A percentile compares a stretch with the other conserved stretches of the same genome.
These are phyloP conservation scores for Nebria salina DNA, from an alignment of 2,888 invertebrate species.

Conservation along the genomic window DNA sequence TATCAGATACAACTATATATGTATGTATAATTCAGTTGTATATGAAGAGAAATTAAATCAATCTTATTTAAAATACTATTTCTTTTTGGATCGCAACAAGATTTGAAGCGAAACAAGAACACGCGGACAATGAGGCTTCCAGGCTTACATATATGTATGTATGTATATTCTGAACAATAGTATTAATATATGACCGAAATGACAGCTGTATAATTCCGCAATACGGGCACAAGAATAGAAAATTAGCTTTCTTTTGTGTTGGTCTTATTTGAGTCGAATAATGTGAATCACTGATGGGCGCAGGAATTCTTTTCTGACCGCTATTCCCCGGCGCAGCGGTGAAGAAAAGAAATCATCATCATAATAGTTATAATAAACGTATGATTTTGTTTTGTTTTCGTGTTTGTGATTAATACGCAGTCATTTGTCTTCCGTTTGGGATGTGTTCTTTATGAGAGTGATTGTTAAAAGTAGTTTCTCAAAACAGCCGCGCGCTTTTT, in stretches of 20 bases:
- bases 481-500: slow-evolving; percentile 29
- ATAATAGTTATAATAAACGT: slow-evolving; percentile 35
- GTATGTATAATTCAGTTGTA: neutral
- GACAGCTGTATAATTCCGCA: slow-evolving; percentile 46
- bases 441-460: slow-evolving; percentile 24
- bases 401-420: slow-evolving; percentile 35
- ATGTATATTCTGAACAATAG: slow-evolving; percentile 26
- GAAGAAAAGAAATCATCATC: slow-evolving; percentile 23
- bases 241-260: slow-evolving; percentile 44
- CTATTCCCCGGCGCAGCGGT: slow-evolving; percentile 2
- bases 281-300: neutral
- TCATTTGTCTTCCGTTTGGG: slow-evolving; percentile 38
- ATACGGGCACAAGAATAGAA: slow-evolving; percentile 42
- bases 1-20: neutral
- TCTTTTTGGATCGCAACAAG: neutral
- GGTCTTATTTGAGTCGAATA: slow-evolving; percentile 23
- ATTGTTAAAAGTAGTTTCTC: slow-evolving; percentile 29
- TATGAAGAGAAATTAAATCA: neutral
- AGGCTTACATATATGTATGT: neutral
- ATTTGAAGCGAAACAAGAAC: neutral
- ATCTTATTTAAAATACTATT: neutral
- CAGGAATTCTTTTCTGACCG: slow-evolving; percentile 40
- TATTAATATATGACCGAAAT: slow-evolving; percentile 37
- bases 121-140: slow-evolving; percentile 9
- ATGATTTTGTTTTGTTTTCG: slow-evolving; percentile 45